Conservation (phyloP, 2,113 vertebrate genomes). For the Scophthalmus maximus region DNA sequence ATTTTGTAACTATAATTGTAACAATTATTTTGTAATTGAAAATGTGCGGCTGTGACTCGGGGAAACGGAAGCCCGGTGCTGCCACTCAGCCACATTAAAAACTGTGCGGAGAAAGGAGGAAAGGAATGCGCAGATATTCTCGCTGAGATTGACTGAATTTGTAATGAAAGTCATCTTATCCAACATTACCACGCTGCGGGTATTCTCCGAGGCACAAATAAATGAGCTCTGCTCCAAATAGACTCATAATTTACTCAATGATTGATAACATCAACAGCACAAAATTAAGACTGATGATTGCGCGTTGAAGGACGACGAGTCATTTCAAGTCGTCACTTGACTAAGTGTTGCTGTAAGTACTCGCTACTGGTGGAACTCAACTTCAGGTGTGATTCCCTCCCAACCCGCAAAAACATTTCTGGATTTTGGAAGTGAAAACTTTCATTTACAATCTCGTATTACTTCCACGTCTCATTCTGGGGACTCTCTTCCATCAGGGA, state of each 20-base stretch:
- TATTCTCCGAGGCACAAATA: conserved; percentile 30
- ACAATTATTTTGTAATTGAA: no score
- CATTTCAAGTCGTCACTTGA: conserved; percentile 27
- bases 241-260: conserved; percentile 42
- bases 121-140: conserved; percentile 5
- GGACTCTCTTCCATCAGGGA: conserved; percentile 53
- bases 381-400: conserved; percentile 20
- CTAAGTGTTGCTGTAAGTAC: conserved; percentile 23
- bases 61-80: conserved; percentile 33
- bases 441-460: conserved; percentile 44
- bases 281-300: conserved; percentile 56
- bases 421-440: conserved; percentile 35
- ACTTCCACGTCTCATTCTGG: conserved; percentile 27
- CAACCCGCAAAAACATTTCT: not conserved
- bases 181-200: not conserved
- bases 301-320: conserved; percentile 19
- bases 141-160: conserved; percentile 13
- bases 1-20: no score
- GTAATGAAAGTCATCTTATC: conserved; percentile 48
- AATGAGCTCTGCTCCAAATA: conserved; percentile 48
- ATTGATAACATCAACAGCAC: conserved; percentile 37
- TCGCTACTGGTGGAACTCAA: conserved; percentile 33
- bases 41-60: conserved; percentile 15
- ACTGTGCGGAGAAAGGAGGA: conserved; percentile 5
- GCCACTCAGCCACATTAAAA: conserved; percentile 39